A percentile compares a stretch with the other conserved stretches of the same genome.
Evolutionary conservation across 2,888 invertebrate species (phyloP).

Genomic region (Phymatocera aterrima): DNA sequence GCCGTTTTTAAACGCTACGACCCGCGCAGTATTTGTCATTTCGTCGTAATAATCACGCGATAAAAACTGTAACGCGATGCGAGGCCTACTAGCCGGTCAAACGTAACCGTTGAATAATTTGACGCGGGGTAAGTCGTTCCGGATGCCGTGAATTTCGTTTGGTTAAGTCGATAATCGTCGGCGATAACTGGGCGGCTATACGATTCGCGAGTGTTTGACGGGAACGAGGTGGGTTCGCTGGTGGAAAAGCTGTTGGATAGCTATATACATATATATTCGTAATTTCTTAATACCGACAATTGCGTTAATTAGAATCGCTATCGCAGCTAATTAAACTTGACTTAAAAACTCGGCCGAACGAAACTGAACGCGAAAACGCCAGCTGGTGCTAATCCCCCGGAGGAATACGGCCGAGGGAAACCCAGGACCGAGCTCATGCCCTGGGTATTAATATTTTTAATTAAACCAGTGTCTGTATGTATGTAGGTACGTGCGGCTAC

Average conservation of each 20-base stretch:
- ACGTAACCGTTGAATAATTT: slow-evolving; percentile 19
- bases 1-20: too few species aligned
- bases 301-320: slow-evolving; percentile 44
- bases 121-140: not conserved
- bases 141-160: not conserved
- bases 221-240: not conserved
- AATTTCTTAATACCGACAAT: slow-evolving; percentile 48
- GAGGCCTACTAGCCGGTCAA: too few species aligned
- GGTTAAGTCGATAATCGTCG: slow-evolving; percentile 15
- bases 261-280: slow-evolving; percentile 30
- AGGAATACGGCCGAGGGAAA: slow-evolving; percentile 27
- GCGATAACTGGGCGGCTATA: slow-evolving; percentile 1
- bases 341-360: slow-evolving; percentile 43
- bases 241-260: slow-evolving; percentile 7
- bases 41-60: too few species aligned
- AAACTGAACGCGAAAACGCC: slow-evolving; percentile 36
- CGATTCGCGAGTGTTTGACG: slow-evolving; percentile 10
- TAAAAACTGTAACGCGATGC: too few species aligned
- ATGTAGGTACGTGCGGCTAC: slow-evolving; percentile 6
- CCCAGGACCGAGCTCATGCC: slow-evolving; percentile 29
- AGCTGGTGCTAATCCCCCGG: slow-evolving; percentile 36
- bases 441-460: slow-evolving; percentile 38
- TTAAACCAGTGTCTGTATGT: slow-evolving; percentile 32
- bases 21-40: too few species aligned
- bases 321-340: slow-evolving; percentile 46